Percentiles rank a stretch among this genome's conserved stretches.
Evolutionary conservation across 2,113 vertebrate genomes (phyloP).

Genomic region (Ophthalmolycus amberensis): DNA sequence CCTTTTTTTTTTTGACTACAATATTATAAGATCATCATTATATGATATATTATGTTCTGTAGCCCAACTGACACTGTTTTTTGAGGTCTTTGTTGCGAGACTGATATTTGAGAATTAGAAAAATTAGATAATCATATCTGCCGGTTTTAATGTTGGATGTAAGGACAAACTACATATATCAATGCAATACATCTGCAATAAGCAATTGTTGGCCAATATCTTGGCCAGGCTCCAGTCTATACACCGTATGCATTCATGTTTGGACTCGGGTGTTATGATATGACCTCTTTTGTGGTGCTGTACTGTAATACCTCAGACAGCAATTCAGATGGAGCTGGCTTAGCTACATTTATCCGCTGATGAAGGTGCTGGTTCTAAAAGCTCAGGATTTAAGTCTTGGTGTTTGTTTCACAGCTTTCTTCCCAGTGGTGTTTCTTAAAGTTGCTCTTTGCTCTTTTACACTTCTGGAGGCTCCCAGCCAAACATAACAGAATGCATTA

Average conservation of each 20-base stretch:
- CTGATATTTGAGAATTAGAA: background rate
- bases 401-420: constrained; percentile 46
- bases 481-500: constrained; percentile 60
- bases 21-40: background rate
- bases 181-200: background rate
- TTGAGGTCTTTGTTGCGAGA: background rate
- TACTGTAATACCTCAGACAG: constrained; percentile 20
- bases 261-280: constrained; percentile 11
- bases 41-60: background rate
- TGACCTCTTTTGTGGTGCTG: background rate
- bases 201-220: background rate
- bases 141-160: background rate
- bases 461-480: constrained; percentile 52
- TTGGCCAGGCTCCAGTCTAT: background rate
- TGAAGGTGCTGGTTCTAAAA: constrained; percentile 33
- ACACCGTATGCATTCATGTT: background rate
- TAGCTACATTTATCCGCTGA: constrained; percentile 51
- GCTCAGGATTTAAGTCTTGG: constrained; percentile 24
- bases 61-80: background rate
- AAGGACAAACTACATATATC: background rate
- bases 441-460: constrained; percentile 43
- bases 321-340: constrained; percentile 28
- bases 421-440: constrained; percentile 46
- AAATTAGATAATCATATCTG: background rate
- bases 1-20: background rate